Base-by-base conservation (phyloP, 2,113 vertebrate genomes). In the Xenopus borealis region DNA sequence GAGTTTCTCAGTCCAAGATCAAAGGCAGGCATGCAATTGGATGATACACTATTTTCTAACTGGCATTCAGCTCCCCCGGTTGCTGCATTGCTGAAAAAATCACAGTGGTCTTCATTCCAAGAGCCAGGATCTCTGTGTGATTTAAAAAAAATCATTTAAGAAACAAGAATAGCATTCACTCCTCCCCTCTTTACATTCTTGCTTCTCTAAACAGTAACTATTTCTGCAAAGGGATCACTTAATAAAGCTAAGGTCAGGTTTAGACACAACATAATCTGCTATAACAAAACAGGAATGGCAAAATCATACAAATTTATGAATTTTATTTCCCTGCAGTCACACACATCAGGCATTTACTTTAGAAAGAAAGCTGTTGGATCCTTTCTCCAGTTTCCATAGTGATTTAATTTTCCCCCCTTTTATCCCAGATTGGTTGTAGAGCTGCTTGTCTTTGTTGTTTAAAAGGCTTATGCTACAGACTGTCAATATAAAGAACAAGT, bases 341-440 rank as follows among this genome's bases (percentile, higher is more conserved):
- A 92, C 90, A 90, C 89, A 92, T 89, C 90, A 90, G 91, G 88
- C 89, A 73, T 88, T 91, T 90, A 91, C 87, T 91, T 91, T 90
- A 83, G 86, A 91, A 91, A 93, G 89, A 89, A 89, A 89, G 87
- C 89, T 92, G 88, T 92, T 90, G 91, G 88, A 89, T 89, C 90
- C 90, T 91, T 88, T 87, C 88, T 85, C 87, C 91, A 87, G 91
- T 93, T 92, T 92, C 92, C 91, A 93, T 93, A 92, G 92, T 89
- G 91, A 92, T 91, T 89, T 91, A 87, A 88, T 91, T 89, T 91
- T 70, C 81, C 83, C 78, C 82, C 78, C 87, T 91, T 91, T 91
- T 91, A 90, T 91, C 89, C 85, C 89, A 92, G 89, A 92, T 91
- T 91, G 91, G 90, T 86, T 91, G 85, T 87, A 89, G 90, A 85